phyloP scores from a whole-genome alignment of 30 jellyfish, hydroid and myxozoan genomes.

The Pseudorhiza aurosa region DNA sequence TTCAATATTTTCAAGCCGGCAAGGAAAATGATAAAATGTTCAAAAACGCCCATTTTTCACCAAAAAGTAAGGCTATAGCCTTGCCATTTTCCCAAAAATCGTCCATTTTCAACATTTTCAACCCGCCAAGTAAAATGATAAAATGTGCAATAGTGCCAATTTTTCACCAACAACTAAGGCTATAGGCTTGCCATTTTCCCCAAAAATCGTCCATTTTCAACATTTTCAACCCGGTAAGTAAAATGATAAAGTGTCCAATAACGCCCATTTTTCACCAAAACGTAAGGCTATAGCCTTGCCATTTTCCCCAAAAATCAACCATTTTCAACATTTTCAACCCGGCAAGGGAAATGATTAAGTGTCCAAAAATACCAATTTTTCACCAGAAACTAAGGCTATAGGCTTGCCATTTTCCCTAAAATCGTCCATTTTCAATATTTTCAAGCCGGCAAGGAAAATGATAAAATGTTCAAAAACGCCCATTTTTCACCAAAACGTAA shows the following conservation, averaged over 20 bases:
- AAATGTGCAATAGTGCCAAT: not conserved
- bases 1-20: not conserved
- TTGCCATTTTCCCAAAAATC: not conserved
- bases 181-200: not conserved
- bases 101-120: too few relatives aligned
- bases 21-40: not conserved
- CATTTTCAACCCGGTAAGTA: not conserved
- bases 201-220: not conserved
- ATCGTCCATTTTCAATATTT: not conserved
- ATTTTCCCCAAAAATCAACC: not conserved
- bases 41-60: not conserved
- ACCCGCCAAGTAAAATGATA: too few relatives aligned
- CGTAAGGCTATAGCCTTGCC: constrained; percentile 2
- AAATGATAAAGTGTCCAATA: not conserved
- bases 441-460: not conserved
- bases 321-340: not conserved
- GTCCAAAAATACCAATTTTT: not conserved
- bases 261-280: not conserved
- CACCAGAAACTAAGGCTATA: not conserved
- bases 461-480: not conserved
- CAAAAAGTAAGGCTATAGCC: not conserved
- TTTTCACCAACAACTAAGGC: not conserved
- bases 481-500: not conserved
- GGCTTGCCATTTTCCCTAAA: not conserved
- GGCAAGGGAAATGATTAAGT: not conserved